These are phyloP conservation scores for Cephalopachus bancanus DNA, from an alignment of 2,797 vertebrate species.

Conservation along the genomic window DNA sequence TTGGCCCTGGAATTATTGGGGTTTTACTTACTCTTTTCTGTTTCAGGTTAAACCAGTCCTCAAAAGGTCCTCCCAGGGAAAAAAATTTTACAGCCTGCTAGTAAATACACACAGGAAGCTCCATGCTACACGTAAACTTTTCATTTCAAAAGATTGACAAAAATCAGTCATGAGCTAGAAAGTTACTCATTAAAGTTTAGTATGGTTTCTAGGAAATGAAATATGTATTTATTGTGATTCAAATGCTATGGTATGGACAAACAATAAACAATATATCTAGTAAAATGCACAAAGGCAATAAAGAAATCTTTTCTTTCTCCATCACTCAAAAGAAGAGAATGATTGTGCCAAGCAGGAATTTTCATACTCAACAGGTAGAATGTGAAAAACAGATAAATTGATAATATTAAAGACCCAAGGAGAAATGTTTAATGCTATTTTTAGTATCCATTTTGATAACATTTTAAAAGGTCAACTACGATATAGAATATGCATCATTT, in stretches of 20 bases:
- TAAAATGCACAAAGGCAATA: neutral
- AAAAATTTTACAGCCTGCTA: neutral
- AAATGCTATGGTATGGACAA: neutral
- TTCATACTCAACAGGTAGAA: neutral
- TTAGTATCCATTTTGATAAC: conserved; percentile 45
- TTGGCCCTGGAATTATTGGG: neutral
- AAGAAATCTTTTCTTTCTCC: neutral
- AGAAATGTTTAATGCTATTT: conserved; percentile 42
- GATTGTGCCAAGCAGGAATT: neutral
- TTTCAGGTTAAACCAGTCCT: neutral
- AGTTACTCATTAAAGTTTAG: neutral
- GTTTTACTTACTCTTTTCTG: neutral
- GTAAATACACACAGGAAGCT: neutral
- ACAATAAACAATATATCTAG: neutral
- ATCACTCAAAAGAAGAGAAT: neutral
- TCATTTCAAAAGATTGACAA: conserved; percentile 10
- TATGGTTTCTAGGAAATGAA: neutral
- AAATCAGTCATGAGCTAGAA: neutral
- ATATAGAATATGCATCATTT: conserved; percentile 22
- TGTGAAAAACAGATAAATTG: neutral
- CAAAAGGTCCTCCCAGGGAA: neutral
- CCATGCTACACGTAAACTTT: neutral
- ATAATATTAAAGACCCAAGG: conserved; percentile 37
- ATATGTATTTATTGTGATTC: neutral
- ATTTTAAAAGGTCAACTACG: conserved; percentile 56